These are phyloP conservation scores for Bombycilla garrulus DNA, from an alignment of 2,113 vertebrate species.

Conservation along the genomic window DNA sequence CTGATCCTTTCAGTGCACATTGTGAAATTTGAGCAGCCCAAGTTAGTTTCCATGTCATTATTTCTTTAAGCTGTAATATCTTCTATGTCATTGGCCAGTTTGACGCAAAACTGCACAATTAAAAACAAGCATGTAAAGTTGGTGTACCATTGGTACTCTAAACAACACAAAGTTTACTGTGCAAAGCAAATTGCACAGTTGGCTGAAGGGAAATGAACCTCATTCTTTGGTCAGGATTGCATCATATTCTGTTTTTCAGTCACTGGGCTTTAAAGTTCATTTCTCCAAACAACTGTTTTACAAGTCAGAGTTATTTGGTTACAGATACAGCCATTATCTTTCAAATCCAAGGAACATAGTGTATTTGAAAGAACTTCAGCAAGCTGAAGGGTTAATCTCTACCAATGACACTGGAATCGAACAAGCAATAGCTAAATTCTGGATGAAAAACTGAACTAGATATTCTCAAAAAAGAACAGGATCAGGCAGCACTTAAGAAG, in stretches of 20 bases:
- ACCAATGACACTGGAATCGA: neutral
- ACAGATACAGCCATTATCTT: neutral
- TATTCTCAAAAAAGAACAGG: neutral
- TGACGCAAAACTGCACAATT: neutral
- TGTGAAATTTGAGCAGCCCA: neutral
- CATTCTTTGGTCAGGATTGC: neutral
- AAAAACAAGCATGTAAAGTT: neutral
- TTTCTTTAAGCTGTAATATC: neutral
- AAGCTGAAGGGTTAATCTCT: neutral
- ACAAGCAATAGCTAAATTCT: neutral
- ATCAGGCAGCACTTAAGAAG: slow-evolving; percentile 18
- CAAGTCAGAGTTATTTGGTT: neutral
- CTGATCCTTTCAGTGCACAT: neutral
- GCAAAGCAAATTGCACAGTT: neutral
- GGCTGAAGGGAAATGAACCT: neutral
- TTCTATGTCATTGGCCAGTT: neutral
- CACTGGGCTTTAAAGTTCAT: neutral
- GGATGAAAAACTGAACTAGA: neutral
- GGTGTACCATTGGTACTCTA: neutral
- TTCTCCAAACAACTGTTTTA: neutral
- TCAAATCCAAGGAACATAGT: neutral
- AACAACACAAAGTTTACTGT: neutral
- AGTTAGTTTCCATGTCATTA: neutral
- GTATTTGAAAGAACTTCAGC: neutral
- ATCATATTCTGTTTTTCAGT: neutral